Evolutionary conservation across 2,888 invertebrate genomes (phyloP).

Genomic region (Drosophila diplacantha): DNA sequence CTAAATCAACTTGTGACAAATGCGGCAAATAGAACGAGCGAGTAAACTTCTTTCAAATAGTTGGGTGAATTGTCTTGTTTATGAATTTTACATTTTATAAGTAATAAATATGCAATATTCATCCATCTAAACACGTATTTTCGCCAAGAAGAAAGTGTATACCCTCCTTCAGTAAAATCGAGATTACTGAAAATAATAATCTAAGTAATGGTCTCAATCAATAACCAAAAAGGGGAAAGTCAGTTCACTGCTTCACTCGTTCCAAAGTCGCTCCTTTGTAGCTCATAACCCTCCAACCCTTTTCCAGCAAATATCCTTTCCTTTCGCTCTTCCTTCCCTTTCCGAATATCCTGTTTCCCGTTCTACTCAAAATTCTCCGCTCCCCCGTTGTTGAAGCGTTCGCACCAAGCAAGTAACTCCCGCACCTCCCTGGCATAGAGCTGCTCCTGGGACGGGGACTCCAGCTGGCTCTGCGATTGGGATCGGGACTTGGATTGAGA

Average conservation of each 20-base stretch:
- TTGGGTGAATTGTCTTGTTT: background rate
- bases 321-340: background rate
- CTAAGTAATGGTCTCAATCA: background rate
- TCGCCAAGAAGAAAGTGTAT: background rate
- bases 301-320: conserved; percentile 4
- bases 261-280: conserved; percentile 11
- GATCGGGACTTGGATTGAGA: conserved; percentile 8
- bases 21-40: conserved; percentile 16
- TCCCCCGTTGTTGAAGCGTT: conserved; percentile 73
- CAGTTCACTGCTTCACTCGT: conserved; percentile 3
- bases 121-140: background rate
- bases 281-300: conserved; percentile 5
- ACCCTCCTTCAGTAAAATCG: background rate
- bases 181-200: background rate
- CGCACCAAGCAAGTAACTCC: conserved; percentile 74
- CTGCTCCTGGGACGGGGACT: conserved; percentile 63
- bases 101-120: background rate
- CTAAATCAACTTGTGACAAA: conserved; percentile 34
- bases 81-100: background rate
- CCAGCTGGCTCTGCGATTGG: conserved; percentile 13
- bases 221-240: background rate
- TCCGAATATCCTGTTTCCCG: conserved; percentile 2
- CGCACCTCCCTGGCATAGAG: conserved; percentile 72
- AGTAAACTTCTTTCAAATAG: background rate
- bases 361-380: conserved; percentile 67